Conservation (phyloP, 2,888 invertebrate genomes). For the Lysandra coridon region DNA sequence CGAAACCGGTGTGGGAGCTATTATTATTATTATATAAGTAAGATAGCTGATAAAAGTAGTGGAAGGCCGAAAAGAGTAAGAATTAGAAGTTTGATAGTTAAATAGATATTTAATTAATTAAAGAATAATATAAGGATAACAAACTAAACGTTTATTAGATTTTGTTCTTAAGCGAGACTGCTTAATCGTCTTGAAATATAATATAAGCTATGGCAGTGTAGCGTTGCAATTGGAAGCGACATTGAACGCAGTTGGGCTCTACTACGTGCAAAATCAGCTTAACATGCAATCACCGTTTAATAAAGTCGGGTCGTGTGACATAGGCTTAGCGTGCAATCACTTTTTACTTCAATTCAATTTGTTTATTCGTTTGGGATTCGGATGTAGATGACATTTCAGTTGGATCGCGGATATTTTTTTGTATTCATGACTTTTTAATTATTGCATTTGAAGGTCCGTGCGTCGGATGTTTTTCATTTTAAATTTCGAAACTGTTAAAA, state of each 20-base stretch:
- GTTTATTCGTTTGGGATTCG: conserved; percentile 22
- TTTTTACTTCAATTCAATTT: conserved; percentile 30
- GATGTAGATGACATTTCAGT: conserved; percentile 10
- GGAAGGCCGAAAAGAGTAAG: background rate
- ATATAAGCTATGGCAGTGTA: background rate
- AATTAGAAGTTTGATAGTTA: background rate
- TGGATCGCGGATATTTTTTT: background rate
- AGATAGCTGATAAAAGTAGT: too few species aligned
- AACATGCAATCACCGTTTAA: background rate
- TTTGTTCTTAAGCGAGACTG: background rate
- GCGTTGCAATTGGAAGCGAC: background rate
- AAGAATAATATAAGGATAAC: too few species aligned
- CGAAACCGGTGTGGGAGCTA: too few species aligned
- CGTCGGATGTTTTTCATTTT: background rate
- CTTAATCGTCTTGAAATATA: background rate
- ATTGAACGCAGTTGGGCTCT: background rate
- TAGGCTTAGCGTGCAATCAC: conserved; percentile 16
- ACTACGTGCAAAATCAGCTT: background rate
- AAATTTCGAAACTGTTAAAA: background rate
- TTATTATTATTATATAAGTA: too few species aligned
- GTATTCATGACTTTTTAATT: conserved; percentile 1
- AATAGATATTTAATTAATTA: too few species aligned
- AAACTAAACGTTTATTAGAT: background rate
- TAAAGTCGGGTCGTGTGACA: background rate
- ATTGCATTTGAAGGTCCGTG: background rate